Evolutionary conservation across 2,113 vertebrate species (phyloP).

Genomic region (Scopus umbretta): DNA sequence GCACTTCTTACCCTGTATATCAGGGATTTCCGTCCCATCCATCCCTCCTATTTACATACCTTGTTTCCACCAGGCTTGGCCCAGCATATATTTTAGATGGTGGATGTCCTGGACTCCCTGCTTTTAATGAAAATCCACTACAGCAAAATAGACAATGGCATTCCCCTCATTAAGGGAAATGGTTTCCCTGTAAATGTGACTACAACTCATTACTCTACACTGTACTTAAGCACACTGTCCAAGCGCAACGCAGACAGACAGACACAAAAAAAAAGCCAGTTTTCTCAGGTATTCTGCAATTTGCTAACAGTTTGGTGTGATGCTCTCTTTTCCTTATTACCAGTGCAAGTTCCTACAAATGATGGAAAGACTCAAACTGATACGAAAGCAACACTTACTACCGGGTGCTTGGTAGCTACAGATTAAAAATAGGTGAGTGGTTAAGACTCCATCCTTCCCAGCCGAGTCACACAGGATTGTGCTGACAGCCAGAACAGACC

Average conservation of each 20-base stretch:
- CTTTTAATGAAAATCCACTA: neutral
- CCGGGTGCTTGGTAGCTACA: neutral
- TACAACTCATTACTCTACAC: neutral
- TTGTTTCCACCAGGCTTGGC: neutral
- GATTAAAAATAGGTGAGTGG: neutral
- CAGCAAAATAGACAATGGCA: neutral
- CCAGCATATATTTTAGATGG: neutral
- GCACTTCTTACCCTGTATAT: neutral
- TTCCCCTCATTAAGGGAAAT: neutral
- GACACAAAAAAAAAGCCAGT: neutral
- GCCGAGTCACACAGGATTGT: fast-evolving
- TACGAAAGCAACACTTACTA: neutral
- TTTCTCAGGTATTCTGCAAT: neutral
- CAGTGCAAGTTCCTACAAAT: neutral
- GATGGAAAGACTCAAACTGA: neutral
- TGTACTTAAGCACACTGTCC: neutral
- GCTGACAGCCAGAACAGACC: neutral
- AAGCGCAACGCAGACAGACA: neutral
- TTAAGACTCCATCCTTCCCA: neutral
- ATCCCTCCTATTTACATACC: neutral
- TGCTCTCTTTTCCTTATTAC: neutral
- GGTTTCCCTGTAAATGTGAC: neutral
- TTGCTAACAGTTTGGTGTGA: neutral
- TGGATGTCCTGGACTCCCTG: neutral
- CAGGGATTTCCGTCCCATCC: neutral